Conservation (phyloP, 2,113 vertebrate species). For the Pleuronectes platessa region DNA sequence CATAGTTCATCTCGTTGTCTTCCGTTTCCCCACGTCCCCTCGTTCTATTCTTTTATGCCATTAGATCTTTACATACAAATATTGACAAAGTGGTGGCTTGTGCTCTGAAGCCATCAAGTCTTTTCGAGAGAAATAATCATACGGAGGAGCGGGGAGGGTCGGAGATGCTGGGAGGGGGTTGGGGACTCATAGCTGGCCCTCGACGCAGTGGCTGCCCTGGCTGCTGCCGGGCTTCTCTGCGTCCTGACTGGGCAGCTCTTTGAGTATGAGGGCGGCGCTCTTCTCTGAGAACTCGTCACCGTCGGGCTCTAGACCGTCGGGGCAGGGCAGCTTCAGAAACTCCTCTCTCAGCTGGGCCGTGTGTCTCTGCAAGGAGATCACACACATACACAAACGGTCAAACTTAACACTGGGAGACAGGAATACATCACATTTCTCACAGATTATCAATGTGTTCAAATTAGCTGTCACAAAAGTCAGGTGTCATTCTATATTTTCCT, state of each 20-base stretch:
- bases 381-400: background rate
- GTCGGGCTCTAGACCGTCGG: slow-evolving; percentile 93
- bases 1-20: slow-evolving; percentile 78
- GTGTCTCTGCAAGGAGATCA: slow-evolving; percentile 86
- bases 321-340: slow-evolving; percentile 95
- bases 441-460: background rate
- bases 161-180: slow-evolving; percentile 72
- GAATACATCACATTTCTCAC: background rate
- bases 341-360: slow-evolving; percentile 97
- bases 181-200: slow-evolving; percentile 92
- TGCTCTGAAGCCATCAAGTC: slow-evolving; percentile 92
- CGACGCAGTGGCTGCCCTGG: slow-evolving; percentile 87
- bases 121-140: slow-evolving; percentile 63
- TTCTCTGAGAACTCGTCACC: slow-evolving; percentile 86
- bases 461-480: background rate
- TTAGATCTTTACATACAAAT: slow-evolving; percentile 99
- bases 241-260: slow-evolving; percentile 86
- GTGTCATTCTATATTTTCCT: background rate
- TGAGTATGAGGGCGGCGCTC: slow-evolving; percentile 85
- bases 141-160: slow-evolving; percentile 57
- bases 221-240: slow-evolving; percentile 91
- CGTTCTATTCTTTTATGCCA: slow-evolving; percentile 90
- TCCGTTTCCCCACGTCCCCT: slow-evolving; percentile 32
- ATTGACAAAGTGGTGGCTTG: slow-evolving; percentile 97
- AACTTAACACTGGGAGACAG: background rate